Percentiles rank a stretch among this genome's conserved stretches.
Evolutionary conservation across 2,888 invertebrate species (phyloP).

Genomic region (Drosophila greeni): DNA sequence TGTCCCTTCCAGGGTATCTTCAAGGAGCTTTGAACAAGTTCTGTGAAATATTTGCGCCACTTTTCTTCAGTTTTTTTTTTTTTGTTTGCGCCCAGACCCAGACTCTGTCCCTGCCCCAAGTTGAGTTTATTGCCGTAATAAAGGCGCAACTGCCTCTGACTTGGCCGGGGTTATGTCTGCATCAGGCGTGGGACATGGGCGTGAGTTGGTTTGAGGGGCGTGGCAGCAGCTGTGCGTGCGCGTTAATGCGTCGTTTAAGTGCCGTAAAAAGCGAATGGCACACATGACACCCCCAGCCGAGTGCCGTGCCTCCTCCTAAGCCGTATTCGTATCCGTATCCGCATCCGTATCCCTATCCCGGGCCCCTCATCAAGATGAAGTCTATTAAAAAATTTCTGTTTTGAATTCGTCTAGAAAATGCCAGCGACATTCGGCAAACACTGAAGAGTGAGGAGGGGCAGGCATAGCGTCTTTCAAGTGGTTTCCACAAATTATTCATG

Average conservation of each 20-base stretch:
- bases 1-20: constrained; percentile 2
- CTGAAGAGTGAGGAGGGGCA: not conserved
- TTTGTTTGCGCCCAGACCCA: constrained; percentile 1
- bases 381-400: constrained; percentile 68
- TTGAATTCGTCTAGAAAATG: constrained; percentile 67
- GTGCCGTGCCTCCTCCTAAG: not conserved
- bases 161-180: constrained; percentile 40
- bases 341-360: constrained; percentile 14
- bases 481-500: constrained; percentile 70
- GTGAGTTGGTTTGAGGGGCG: constrained; percentile 31
- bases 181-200: constrained; percentile 24
- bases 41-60: constrained; percentile 66
- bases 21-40: constrained; percentile 45
- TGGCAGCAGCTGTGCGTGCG: constrained; percentile 68
- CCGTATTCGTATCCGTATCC: constrained; percentile 3
- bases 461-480: constrained; percentile 62
- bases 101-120: constrained; percentile 20
- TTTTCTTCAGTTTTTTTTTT: constrained; percentile 41
- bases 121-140: constrained; percentile 70
- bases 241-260: constrained; percentile 75
- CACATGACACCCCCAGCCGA: constrained; percentile 37
- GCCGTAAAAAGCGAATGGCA: constrained; percentile 72
- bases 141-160: constrained; percentile 55
- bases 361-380: constrained; percentile 32
- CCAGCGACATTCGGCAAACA: constrained; percentile 56